A percentile compares a stretch with the other conserved stretches of the same genome.
Conservation (phyloP, 2,113 vertebrate genomes). For the Bujurquina vittata region DNA sequence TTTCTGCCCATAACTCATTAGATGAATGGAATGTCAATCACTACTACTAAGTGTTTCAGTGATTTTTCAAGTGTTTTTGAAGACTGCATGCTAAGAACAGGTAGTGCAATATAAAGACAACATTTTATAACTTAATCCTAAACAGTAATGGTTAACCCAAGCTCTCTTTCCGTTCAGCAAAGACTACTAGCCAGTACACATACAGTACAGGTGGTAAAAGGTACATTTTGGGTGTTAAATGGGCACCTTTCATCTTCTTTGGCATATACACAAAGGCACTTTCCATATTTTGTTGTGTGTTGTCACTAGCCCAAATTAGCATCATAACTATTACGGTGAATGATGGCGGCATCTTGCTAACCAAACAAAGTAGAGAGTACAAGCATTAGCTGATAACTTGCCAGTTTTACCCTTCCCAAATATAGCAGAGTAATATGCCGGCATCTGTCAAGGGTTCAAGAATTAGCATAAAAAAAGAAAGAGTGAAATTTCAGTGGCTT, state of each 20-base stretch:
- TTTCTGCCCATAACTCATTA: not conserved
- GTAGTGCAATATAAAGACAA: not conserved
- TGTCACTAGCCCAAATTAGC: not conserved
- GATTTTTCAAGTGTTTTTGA: not conserved
- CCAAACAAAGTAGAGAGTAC: not conserved
- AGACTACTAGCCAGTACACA: not conserved
- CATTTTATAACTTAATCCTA: not conserved
- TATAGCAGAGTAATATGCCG: no score
- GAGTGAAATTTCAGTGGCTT: not conserved
- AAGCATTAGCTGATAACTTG: not conserved
- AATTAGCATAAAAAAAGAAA: no score
- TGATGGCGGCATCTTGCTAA: not conserved
- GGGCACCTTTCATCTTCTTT: not conserved
- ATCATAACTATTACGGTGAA: not conserved
- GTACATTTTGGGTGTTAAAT: not conserved
- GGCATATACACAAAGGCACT: not conserved
- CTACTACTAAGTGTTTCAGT: not conserved
- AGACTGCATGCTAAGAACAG: not conserved
- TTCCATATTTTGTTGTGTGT: not conserved
- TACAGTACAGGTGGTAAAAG: not conserved
- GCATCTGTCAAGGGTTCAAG: not conserved
- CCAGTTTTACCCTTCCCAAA: not conserved
- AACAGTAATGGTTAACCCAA: not conserved
- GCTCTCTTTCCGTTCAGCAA: rapidly evolving
- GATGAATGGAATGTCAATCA: not conserved